Percentiles rank a stretch among this genome's conserved stretches.
Conservation (phyloP, 1,140 invertebrate species). For the silkworm (Bombyx mori) region DNA sequence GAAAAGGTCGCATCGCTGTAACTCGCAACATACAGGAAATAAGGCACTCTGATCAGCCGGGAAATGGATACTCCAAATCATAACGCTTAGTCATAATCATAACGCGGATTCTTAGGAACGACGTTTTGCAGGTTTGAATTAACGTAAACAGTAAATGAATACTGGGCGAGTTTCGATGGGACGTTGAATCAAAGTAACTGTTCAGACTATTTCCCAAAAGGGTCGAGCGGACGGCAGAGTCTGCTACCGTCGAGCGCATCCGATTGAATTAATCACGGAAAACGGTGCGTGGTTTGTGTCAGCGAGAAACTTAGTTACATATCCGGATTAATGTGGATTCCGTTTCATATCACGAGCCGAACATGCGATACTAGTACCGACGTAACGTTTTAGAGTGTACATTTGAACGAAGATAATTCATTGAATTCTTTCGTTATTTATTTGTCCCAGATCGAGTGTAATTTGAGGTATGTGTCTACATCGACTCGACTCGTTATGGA, state of each 20-base stretch:
- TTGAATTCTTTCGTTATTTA: too few relatives aligned
- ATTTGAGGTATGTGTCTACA: too few relatives aligned
- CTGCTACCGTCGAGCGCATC: conserved; percentile 41
- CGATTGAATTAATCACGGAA: conserved; percentile 60
- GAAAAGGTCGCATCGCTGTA: conserved; percentile 35
- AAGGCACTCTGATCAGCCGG: conserved; percentile 56
- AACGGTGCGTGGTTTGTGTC: conserved; percentile 25
- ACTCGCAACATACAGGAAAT: conserved; percentile 56
- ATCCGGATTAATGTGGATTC: too few relatives aligned
- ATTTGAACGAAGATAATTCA: too few relatives aligned
- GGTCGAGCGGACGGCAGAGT: conserved; percentile 25
- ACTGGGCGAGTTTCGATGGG: conserved; percentile 13
- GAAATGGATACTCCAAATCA: conserved; percentile 64
- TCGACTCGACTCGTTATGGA: too few relatives aligned
- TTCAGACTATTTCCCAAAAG: conserved; percentile 51
- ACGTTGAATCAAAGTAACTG: conserved; percentile 29
- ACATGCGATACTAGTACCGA: too few relatives aligned
- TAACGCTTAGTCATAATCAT: conserved; percentile 46
- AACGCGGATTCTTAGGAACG: too few relatives aligned
- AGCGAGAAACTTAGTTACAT: conserved; percentile 22
- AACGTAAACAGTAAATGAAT: conserved; percentile 8
- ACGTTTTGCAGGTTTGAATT: not conserved
- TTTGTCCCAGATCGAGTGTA: too few relatives aligned
- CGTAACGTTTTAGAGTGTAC: too few relatives aligned
- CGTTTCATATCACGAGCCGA: too few relatives aligned